These are phyloP conservation scores for Pelmatolapia mariae DNA, from an alignment of 2,113 vertebrate genomes.

Conservation along the genomic window DNA sequence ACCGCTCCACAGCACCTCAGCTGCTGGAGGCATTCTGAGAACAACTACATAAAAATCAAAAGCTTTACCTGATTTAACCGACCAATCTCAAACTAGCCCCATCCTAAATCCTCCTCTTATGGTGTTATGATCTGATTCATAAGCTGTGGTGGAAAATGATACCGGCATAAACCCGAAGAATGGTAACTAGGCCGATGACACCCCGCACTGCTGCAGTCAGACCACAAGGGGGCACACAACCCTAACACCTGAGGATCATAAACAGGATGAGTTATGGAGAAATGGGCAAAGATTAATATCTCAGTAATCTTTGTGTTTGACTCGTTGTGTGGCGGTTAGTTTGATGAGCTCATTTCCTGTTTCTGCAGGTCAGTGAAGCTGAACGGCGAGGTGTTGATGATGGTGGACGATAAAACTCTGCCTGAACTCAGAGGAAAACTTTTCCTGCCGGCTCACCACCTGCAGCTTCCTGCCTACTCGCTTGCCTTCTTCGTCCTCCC, in stretches of 20 bases:
- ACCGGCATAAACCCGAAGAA: neutral
- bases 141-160: neutral
- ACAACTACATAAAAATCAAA: neutral
- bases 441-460: slow-evolving; percentile 57
- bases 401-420: slow-evolving; percentile 82
- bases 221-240: neutral
- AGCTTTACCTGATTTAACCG: neutral
- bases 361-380: slow-evolving; percentile 73
- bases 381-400: slow-evolving; percentile 78
- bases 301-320: neutral
- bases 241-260: neutral
- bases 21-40: neutral
- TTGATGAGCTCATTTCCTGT: neutral
- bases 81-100: neutral
- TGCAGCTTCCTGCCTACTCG: slow-evolving; percentile 81
- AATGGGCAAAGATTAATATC: neutral
- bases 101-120: neutral
- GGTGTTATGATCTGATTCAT: neutral
- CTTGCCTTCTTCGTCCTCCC: slow-evolving; percentile 85
- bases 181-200: neutral
- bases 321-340: neutral
- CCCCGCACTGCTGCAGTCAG: neutral
- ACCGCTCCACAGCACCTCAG: neutral
- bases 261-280: neutral
- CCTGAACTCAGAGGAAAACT: slow-evolving; percentile 70